Percentiles rank a stretch among this genome's conserved stretches.
phyloP scores from a whole-genome alignment of 2,888 invertebrate species.

The Eilema caniola region DNA sequence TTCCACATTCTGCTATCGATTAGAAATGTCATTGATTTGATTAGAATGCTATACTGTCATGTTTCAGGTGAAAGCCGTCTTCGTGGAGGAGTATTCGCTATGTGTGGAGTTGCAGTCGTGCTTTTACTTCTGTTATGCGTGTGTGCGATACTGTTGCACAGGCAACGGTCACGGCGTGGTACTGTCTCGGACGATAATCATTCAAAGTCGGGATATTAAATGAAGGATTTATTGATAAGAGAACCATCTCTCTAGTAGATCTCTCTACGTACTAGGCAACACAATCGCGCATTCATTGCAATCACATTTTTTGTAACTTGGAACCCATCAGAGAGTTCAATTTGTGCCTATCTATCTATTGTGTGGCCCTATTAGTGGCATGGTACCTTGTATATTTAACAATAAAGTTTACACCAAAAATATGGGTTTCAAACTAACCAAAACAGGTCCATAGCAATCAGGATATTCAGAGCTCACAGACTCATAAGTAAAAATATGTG shows the following conservation, averaged over 20 bases:
- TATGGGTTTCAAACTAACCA: neutral
- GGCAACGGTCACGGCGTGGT: constrained; percentile 62
- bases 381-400: neutral
- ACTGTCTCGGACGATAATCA: constrained; percentile 59
- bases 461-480: no score
- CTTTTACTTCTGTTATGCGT: constrained; percentile 82
- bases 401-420: neutral
- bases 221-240: neutral
- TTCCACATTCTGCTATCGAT: neutral
- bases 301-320: neutral
- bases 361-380: neutral
- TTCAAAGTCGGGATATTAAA: constrained; percentile 12
- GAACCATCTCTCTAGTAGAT: neutral
- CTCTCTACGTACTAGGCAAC: neutral
- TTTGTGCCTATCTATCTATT: neutral
- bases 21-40: neutral
- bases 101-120: constrained; percentile 84
- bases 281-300: neutral
- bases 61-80: constrained; percentile 78
- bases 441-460: no score
- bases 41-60: constrained; percentile 21
- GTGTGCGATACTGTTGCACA: constrained; percentile 83
- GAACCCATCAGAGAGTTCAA: neutral
- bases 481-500: no score
- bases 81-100: constrained; percentile 88